Evolutionary conservation across 2,888 invertebrate genomes (phyloP), one percentile per base, ranked within the genome.

Genomic region (Spialia ferax): DNA sequence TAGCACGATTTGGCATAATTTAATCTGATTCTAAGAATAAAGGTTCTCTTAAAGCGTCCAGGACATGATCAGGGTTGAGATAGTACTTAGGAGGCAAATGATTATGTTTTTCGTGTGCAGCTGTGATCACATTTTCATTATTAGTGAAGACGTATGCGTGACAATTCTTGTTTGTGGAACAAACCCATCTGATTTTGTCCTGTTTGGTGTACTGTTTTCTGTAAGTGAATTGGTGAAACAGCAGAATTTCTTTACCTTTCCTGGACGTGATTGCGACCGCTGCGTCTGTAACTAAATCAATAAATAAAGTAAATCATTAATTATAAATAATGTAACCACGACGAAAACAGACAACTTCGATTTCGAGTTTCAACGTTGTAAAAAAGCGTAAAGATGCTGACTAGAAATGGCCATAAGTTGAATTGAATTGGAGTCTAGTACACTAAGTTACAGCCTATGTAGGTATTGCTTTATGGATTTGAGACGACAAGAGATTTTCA

Each of bases 81-180:
- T 93, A 93, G 71, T 93, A 93, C 70, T 92, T 91, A 0, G 93
- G 93, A 0, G 93, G 93, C 22, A 83, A 78, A 69, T 93, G 93
- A 8, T 77, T 77, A 63, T 93, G 93, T 1, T 87, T 83, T 54
- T 89, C 87, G 55, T 74, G 84, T 0, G 80, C 79, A 1, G 89
- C 84, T 1, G 81, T 83, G 61, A 93, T 87, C 2, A 70, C 75
- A 69, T 91, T 89, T 20, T 80, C 76, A 7, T 63, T 69, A 52
- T 88, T 84, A 0, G 93, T 93, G 70, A 89, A 91, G 4, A 93
- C 85, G 64, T 78, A 82, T 0, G 83, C 92, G 2, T 83, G 82
- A 72, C 93, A 93, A 74, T 89, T 91, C 75, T 92, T 93, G 63
- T 80, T 69, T 0, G 88, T 93, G 11, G 93, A 92, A 65, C 93